These are phyloP conservation scores for Eupeodes luniger DNA, from an alignment of 2,888 invertebrate species.

Conservation along the genomic window DNA sequence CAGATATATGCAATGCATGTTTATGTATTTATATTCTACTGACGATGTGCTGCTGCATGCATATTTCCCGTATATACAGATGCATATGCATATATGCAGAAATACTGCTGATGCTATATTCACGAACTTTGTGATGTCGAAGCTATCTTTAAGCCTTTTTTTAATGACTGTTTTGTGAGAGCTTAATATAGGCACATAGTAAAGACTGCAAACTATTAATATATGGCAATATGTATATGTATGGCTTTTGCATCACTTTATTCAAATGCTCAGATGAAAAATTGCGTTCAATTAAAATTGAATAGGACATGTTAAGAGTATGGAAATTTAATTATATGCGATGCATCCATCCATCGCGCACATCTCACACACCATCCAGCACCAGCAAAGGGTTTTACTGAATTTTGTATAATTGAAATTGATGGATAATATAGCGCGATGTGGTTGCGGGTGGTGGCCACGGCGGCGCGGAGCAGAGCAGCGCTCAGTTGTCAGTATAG, in stretches of 20 bases:
- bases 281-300: conserved; percentile 64
- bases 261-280: conserved; percentile 51
- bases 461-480: background rate
- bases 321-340: conserved; percentile 60
- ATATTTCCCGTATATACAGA: background rate
- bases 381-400: conserved; percentile 16
- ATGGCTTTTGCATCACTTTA: background rate
- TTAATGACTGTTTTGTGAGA: conserved; percentile 59
- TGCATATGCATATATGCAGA: background rate
- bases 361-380: background rate
- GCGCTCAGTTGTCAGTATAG: too few relatives aligned
- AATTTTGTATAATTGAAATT: conserved; percentile 49
- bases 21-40: background rate
- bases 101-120: background rate
- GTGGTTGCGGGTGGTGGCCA: background rate
- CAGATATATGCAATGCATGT: background rate
- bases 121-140: conserved; percentile 39
- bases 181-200: conserved; percentile 1
- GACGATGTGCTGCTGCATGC: background rate
- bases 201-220: background rate
- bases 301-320: conserved; percentile 39
- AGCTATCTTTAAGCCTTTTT: conserved; percentile 23
- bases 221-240: background rate
- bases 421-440: conserved; percentile 21
- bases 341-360: background rate